phyloP scores from a whole-genome alignment of 2,888 invertebrate genomes.

The Standfussiana lucernea region DNA sequence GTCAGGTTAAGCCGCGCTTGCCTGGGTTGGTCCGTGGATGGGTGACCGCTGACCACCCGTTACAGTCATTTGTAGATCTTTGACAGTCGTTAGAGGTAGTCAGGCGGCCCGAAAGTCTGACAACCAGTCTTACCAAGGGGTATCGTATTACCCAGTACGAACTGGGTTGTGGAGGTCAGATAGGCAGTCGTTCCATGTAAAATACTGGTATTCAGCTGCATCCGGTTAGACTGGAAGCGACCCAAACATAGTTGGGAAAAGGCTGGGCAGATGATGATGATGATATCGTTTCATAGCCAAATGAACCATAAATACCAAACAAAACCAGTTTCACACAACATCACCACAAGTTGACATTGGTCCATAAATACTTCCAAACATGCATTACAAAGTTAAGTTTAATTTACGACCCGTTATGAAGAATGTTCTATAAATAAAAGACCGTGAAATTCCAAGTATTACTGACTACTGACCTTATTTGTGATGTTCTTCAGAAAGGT shows the following conservation, averaged over 20 bases:
- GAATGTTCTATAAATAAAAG: slow-evolving; percentile 23
- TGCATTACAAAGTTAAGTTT: background rate
- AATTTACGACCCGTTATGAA: slow-evolving; percentile 22
- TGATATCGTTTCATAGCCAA: too few species aligned
- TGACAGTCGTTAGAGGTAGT: too few species aligned
- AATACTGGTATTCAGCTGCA: background rate
- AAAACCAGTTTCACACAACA: slow-evolving; percentile 1
- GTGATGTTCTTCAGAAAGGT: background rate
- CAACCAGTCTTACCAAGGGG: background rate
- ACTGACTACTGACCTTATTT: background rate
- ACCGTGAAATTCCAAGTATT: slow-evolving; percentile 37
- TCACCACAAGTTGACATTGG: slow-evolving; percentile 6
- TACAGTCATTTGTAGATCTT: too few species aligned
- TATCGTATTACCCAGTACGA: background rate
- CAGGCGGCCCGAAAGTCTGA: too few species aligned
- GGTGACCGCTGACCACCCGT: too few species aligned
- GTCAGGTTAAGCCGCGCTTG: too few species aligned
- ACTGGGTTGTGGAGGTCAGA: background rate
- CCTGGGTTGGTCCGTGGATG: too few species aligned
- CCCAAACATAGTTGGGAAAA: background rate
- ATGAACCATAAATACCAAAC: background rate
- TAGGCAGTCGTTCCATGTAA: background rate
- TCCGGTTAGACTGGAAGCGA: too few species aligned
- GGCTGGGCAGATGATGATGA: too few species aligned
- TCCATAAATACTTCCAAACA: slow-evolving; percentile 16